Base-by-base conservation (phyloP, 2,797 vertebrate species). In the Falco peregrinus region DNA sequence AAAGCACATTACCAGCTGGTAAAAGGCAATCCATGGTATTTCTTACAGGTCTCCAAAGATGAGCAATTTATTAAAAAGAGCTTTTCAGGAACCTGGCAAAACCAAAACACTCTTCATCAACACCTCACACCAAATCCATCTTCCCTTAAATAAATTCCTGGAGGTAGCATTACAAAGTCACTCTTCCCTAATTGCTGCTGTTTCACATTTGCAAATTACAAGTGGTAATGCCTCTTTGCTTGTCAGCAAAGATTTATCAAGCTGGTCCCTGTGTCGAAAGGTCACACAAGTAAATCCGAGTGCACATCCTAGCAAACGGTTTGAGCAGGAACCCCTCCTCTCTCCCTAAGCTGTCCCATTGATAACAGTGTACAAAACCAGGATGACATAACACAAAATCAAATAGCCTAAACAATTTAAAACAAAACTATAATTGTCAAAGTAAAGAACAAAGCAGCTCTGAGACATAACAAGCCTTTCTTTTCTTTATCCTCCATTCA, bases 31-130 rank as follows among this genome's bases (percentile, higher is more conserved):
- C 89, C 11, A 1, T 29, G 94, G 83, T 93, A 80, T 69, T 95
- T 95, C 95, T 96, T 93, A 95, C 90, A 89, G 80, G 90, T 70
- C 95, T 93, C 95, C 39, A 45, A 93, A 96, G 94, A 94, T 74
- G 83, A 96, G 50, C 85, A 83, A 94, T 97, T 97, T 96, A 97
- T 96, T 96, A 95, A 85, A 93, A 91, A 86, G 82, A 1, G 63
- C 87, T 97, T 96, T 95, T 86, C 83, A 85, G 85, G 86, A 97
- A 95, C 90, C 3, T 15, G 75, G 87, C 43, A n/a, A 87, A 87
- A 84, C 1, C 51, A 69, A 68, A 85, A 56, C 1, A 2, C 28
- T 78, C 80, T 54, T 93, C 51, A n/a, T 71, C 75, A 69, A 82
- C 79, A 61, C 82, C 64, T 81, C 75, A 5, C 59, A 41, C 43